Conservation (phyloP, 2,888 invertebrate species). For the Didymodactylos carnosus region DNA sequence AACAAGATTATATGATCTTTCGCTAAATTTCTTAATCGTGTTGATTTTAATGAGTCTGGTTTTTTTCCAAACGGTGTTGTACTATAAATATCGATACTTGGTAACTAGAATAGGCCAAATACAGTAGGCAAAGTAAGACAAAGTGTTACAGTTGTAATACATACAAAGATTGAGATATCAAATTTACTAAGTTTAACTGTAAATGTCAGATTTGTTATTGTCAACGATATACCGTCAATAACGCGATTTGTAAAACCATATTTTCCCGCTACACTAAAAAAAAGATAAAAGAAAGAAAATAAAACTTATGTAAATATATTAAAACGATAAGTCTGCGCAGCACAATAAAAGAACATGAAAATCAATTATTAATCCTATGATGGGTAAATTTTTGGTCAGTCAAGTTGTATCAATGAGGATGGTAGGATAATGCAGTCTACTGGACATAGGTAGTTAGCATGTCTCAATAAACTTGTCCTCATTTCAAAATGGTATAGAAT, state of each 20-base stretch:
- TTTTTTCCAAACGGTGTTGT: slow-evolving; percentile 71
- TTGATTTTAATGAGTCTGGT: slow-evolving; percentile 59
- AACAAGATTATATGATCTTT: slow-evolving; percentile 77
- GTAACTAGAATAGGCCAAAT: slow-evolving; percentile 46
- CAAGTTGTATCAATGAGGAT: too few species aligned
- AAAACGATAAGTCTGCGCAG: too few species aligned
- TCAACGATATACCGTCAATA: background rate
- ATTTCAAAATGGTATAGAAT: too few species aligned
- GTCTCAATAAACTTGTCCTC: too few species aligned
- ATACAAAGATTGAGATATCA: background rate
- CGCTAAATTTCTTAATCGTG: slow-evolving; percentile 68
- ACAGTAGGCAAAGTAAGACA: background rate
- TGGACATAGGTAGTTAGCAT: too few species aligned
- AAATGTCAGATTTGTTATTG: background rate
- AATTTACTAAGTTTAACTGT: background rate
- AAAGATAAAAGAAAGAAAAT: background rate
- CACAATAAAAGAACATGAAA: too few species aligned
- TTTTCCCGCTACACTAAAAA: background rate
- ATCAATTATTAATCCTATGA: too few species aligned
- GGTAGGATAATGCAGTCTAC: too few species aligned
- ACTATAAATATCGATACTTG: slow-evolving; percentile 75
- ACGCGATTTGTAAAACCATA: background rate
- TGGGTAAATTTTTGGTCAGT: too few species aligned
- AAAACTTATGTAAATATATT: too few species aligned
- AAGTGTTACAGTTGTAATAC: too few species aligned